These are phyloP conservation scores for Perognathus longimembris DNA, from an alignment of 2,113 vertebrate species.

Conservation along the genomic window DNA sequence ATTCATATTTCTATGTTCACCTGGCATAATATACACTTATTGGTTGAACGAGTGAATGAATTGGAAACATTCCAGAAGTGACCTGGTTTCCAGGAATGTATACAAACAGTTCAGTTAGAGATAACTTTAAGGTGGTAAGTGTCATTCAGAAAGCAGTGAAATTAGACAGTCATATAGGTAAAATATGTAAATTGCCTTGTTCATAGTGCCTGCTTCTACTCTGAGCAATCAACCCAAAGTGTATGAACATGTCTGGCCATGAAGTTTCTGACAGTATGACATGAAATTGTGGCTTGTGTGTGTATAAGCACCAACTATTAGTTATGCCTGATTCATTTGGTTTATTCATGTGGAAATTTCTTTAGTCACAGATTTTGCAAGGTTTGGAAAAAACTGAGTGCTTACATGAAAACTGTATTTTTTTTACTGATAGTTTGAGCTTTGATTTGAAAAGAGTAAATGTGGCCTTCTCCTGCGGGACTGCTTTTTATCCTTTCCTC, in stretches of 20 bases:
- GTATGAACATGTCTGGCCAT: not conserved
- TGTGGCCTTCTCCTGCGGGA: slow-evolving; percentile 52
- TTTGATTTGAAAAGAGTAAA: slow-evolving; percentile 68
- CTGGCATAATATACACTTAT: not conserved
- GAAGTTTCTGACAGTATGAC: not conserved
- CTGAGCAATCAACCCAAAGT: not conserved
- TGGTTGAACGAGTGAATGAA: not conserved
- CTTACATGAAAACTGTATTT: slow-evolving; percentile 48
- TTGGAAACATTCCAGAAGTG: not conserved
- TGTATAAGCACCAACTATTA: not conserved
- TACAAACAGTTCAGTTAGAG: not conserved
- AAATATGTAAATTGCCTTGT: not conserved
- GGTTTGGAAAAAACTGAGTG: slow-evolving; percentile 47
- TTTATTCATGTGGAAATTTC: slow-evolving; percentile 66
- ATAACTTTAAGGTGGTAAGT: not conserved
- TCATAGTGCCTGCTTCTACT: not conserved
- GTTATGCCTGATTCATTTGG: slow-evolving; percentile 4
- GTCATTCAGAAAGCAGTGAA: not conserved
- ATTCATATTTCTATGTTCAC: not conserved
- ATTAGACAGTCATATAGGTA: not conserved
- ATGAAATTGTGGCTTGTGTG: not conserved
- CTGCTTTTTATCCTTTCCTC: slow-evolving; percentile 59
- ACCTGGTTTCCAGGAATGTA: not conserved
- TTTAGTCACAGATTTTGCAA: slow-evolving; percentile 59
- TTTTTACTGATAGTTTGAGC: slow-evolving; percentile 47